phyloP scores from a whole-genome alignment of 2,113 vertebrate genomes.

The Muscicapa adusta region DNA sequence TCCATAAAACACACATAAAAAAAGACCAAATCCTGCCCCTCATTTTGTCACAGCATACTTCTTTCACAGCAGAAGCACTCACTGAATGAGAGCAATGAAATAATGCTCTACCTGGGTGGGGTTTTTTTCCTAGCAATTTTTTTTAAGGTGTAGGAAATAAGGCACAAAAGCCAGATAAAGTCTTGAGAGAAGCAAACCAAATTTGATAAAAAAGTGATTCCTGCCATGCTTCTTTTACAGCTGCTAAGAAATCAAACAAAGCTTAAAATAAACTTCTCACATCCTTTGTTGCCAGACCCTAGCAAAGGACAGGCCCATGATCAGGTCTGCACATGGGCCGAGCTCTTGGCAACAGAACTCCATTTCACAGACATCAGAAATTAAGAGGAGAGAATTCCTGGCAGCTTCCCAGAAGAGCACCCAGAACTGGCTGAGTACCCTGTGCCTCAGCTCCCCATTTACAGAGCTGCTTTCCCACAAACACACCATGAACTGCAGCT shows the following conservation, averaged over 20 bases:
- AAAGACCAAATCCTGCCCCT: not conserved
- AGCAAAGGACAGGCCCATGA: not conserved
- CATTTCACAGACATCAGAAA: not conserved
- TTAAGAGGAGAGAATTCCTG: not conserved
- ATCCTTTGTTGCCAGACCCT: not conserved
- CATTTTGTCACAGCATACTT: not conserved
- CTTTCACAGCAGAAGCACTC: not conserved
- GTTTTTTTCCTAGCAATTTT: not conserved
- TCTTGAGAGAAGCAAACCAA: not conserved
- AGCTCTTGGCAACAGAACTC: no score
- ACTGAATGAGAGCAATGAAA: not conserved
- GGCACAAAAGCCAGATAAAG: not conserved
- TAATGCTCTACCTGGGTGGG: rapidly evolving
- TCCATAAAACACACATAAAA: not conserved
- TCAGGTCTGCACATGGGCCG: not conserved
- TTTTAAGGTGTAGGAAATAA: not conserved
- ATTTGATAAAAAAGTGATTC: not conserved
- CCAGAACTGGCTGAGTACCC: not conserved
- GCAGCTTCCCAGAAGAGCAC: not conserved
- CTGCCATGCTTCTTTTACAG: not conserved
- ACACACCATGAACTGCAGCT: not conserved
- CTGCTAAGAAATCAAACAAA: not conserved
- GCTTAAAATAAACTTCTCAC: not conserved
- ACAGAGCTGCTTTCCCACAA: not conserved
- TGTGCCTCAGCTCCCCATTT: not conserved